Evolutionary conservation across 1,140 invertebrate species (phyloP), one percentile per base, ranked within the genome.

Genomic region (Heliconius himera): DNA sequence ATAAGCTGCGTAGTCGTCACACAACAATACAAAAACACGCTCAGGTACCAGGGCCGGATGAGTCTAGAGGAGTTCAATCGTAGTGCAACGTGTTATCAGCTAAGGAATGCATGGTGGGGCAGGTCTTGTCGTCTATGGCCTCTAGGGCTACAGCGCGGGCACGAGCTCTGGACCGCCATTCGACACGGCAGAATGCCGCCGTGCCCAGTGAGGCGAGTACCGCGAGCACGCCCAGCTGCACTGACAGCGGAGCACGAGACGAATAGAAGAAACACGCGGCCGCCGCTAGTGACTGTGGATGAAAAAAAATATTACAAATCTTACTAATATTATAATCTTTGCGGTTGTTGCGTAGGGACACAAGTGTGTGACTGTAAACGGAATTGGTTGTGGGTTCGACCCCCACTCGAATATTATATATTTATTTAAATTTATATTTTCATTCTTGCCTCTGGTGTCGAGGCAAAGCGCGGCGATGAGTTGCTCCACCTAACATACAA

Each of bases 191-290:
- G 93, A 99, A 99, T 1, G 97, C 94, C 0, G 96, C 88, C 0
- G 98, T 98, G 26, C 98, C 98, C 9, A 98, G 82, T 4, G 97
- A 95, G 1, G 96, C 97, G 18, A 97, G 95, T 1, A 97, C 92
- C 0, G 97, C 95, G 9, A 99, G 91, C 49, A 99, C 97, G 0
- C 95, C 94, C 8, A 99, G 91, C 90, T 99, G 99, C 70, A 96
- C 96, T 70, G 98, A 96, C 3, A 99, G 95, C 1, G 96, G 95
- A 2, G 98, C 89, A 41, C 95, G 91, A 8, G 96, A 96, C 75
- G 98, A 98, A 95, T 99, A 99, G 90, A 97, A 97, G 95, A 99
- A 99, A 75, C 97, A 97, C 8, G 96, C 94, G 0, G 98, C 98
- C 4, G 98, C 98, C 13, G 98, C 97, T 33, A 99, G 94, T 0